A percentile compares a stretch with the other conserved stretches of the same genome.
Conservation (phyloP, 2,113 vertebrate genomes). For the Axis porcinus region DNA sequence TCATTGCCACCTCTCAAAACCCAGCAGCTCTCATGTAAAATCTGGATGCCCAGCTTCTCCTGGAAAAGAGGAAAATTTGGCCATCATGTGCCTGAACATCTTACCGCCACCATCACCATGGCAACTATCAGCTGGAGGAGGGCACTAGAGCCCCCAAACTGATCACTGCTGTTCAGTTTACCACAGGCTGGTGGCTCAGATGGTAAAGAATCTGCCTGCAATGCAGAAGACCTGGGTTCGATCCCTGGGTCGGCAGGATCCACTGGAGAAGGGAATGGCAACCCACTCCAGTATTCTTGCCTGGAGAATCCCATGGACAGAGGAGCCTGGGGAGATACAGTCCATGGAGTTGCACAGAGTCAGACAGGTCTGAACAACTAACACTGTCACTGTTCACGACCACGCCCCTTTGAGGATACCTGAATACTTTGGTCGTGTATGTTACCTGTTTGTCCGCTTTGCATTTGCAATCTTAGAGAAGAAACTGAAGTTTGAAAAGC, state of each 20-base stretch:
- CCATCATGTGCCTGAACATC: neutral
- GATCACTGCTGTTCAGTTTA: too few species aligned
- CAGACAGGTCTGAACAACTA: neutral
- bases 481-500: neutral
- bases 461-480: neutral
- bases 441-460: neutral
- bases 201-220: neutral
- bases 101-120: too few species aligned
- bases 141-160: neutral
- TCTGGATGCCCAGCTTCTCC: neutral
- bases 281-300: neutral
- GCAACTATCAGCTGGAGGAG: neutral
- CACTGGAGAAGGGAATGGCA: neutral
- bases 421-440: neutral
- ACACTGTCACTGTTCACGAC: neutral
- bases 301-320: neutral
- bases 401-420: neutral
- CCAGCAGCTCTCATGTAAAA: neutral
- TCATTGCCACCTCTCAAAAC: neutral
- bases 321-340: neutral
- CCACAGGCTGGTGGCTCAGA: neutral
- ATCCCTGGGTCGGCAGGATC: neutral
- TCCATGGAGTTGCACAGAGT: neutral
- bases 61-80: neutral
- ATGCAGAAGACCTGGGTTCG: neutral